phyloP scores from a whole-genome alignment of 2,888 invertebrate genomes.

The Sussaba pulchella region DNA sequence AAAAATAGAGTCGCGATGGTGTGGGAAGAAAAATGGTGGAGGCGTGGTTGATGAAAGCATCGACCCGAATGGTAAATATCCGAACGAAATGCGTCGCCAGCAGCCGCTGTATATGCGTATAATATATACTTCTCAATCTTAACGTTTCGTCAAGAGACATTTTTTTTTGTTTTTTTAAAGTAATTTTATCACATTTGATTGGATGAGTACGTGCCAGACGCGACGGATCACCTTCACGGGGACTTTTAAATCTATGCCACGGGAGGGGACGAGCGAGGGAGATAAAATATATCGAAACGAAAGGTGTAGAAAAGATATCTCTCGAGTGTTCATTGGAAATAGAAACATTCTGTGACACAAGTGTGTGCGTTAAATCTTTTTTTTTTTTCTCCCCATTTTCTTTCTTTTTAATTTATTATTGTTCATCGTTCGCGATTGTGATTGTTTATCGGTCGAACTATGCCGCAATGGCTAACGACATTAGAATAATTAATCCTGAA shows the following conservation, averaged over 20 bases:
- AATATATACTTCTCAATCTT: neutral
- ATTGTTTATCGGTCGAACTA: too few relatives aligned
- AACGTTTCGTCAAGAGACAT: neutral
- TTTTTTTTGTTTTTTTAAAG: too few relatives aligned
- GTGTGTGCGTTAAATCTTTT: neutral
- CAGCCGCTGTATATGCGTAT: neutral
- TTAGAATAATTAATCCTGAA: too few relatives aligned
- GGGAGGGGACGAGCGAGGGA: slow-evolving; percentile 8
- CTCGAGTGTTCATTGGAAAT: neutral
- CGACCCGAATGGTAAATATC: slow-evolving; percentile 14
- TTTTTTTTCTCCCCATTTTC: too few relatives aligned
- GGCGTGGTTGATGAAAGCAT: neutral
- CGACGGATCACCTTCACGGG: slow-evolving; percentile 13
- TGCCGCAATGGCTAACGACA: too few relatives aligned
- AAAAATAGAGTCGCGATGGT: neutral
- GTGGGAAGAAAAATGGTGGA: neutral
- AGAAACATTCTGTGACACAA: neutral
- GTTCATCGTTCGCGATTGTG: too few relatives aligned
- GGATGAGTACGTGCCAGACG: slow-evolving; percentile 19
- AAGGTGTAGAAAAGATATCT: neutral
- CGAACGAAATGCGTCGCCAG: neutral
- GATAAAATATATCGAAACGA: neutral
- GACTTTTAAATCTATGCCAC: slow-evolving; percentile 2
- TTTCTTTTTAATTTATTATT: too few relatives aligned
- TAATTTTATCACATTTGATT: slow-evolving; percentile 17